Evolutionary conservation across 2,888 invertebrate species (phyloP).

Genomic region (Tenthredo notha): DNA sequence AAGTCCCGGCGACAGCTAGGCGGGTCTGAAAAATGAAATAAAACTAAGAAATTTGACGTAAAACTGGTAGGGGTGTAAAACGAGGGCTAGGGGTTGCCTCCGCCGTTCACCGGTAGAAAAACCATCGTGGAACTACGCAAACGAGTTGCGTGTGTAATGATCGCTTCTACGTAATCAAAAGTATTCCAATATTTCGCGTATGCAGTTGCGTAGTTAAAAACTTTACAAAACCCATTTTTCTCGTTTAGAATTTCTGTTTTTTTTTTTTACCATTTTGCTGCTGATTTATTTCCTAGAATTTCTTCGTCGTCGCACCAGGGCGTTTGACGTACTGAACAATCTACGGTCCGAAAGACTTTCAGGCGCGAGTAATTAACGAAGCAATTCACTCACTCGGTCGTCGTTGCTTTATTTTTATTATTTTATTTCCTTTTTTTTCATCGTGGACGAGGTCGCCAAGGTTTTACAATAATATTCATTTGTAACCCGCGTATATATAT

Average conservation of each 20-base stretch:
- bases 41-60: slow-evolving; percentile 63
- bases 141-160: slow-evolving; percentile 4
- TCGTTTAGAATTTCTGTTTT: not conserved
- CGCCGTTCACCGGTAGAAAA: not conserved
- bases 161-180: not conserved
- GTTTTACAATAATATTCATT: not conserved
- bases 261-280: not conserved
- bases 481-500: not conserved
- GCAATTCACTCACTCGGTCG: slow-evolving; percentile 4
- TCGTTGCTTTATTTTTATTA: not conserved
- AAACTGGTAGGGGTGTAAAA: slow-evolving; percentile 43
- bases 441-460: not conserved
- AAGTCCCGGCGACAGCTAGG: slow-evolving; percentile 35
- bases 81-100: not conserved
- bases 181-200: not conserved
- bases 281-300: not conserved
- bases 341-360: not conserved
- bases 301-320: not conserved
- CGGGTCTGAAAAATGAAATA: slow-evolving; percentile 58
- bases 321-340: slow-evolving; percentile 21
- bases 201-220: not conserved
- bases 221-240: not conserved
- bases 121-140: not conserved
- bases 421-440: not conserved
- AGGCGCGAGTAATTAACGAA: slow-evolving; percentile 20